phyloP scores from a whole-genome alignment of 1,140 invertebrate species.

The Antheraea pernyi region DNA sequence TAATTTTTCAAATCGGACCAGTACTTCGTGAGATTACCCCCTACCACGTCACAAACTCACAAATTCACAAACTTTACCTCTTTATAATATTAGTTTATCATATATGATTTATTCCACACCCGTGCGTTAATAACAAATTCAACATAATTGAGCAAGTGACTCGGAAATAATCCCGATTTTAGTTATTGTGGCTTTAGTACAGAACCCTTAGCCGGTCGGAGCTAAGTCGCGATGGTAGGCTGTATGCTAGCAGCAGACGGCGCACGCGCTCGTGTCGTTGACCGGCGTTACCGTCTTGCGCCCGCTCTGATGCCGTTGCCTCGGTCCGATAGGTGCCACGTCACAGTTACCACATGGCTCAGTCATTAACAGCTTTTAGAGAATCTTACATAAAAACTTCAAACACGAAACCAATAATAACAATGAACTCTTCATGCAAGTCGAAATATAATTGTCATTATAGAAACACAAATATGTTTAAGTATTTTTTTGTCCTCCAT shows the following conservation, averaged over 20 bases:
- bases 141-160: background rate
- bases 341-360: constrained; percentile 21
- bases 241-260: background rate
- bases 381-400: background rate
- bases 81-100: too few relatives aligned
- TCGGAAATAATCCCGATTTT: background rate
- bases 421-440: background rate
- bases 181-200: background rate
- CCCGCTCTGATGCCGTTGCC: constrained; percentile 29
- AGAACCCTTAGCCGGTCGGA: background rate
- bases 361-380: constrained; percentile 11
- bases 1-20: too few relatives aligned
- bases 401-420: background rate
- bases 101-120: too few relatives aligned
- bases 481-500: background rate
- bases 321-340: constrained; percentile 23
- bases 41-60: too few relatives aligned
- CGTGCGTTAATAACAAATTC: background rate
- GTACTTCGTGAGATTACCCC: too few relatives aligned
- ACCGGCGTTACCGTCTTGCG: constrained; percentile 15
- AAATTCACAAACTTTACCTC: too few relatives aligned
- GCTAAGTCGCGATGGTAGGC: background rate
- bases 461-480: background rate
- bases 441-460: background rate
- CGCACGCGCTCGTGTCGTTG: constrained; percentile 54